A percentile compares a stretch with the other conserved stretches of the same genome.
Conservation (phyloP, 1,140 invertebrate genomes). For the Hyles vespertilio region DNA sequence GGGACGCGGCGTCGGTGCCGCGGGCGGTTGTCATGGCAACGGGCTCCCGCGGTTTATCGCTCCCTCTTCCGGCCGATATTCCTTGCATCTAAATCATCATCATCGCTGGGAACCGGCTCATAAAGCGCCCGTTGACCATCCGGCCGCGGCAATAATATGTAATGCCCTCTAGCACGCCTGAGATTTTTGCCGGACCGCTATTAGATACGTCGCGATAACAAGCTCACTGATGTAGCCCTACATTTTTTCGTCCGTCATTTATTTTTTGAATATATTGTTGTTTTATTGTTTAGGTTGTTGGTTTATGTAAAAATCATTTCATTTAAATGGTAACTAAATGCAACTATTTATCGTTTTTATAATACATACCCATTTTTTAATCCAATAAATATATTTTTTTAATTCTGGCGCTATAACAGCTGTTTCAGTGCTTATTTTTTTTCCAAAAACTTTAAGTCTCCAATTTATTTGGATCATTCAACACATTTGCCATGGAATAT, state of each 20-base stretch:
- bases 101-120: slow-evolving; percentile 54
- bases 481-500: too few species aligned
- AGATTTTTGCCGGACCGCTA: slow-evolving; percentile 38
- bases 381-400: too few species aligned
- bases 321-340: too few species aligned
- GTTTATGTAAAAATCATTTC: too few species aligned
- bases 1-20: slow-evolving; percentile 36
- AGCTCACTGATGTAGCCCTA: neutral
- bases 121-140: slow-evolving; percentile 62
- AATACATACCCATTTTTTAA: too few species aligned
- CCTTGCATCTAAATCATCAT: slow-evolving; percentile 73
- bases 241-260: neutral
- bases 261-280: neutral
- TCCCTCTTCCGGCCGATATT: slow-evolving; percentile 56
- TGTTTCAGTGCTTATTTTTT: too few species aligned
- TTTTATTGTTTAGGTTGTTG: too few species aligned
- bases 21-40: slow-evolving; percentile 51
- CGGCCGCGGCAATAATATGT: slow-evolving; percentile 56
- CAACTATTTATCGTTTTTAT: too few species aligned
- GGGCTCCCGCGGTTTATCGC: slow-evolving; percentile 47
- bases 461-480: too few species aligned
- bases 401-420: too few species aligned
- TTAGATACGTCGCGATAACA: slow-evolving; percentile 21
- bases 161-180: slow-evolving; percentile 40
- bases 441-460: too few species aligned